phyloP scores from a whole-genome alignment of 2,797 vertebrate genomes.

The Rhinella marina region DNA sequence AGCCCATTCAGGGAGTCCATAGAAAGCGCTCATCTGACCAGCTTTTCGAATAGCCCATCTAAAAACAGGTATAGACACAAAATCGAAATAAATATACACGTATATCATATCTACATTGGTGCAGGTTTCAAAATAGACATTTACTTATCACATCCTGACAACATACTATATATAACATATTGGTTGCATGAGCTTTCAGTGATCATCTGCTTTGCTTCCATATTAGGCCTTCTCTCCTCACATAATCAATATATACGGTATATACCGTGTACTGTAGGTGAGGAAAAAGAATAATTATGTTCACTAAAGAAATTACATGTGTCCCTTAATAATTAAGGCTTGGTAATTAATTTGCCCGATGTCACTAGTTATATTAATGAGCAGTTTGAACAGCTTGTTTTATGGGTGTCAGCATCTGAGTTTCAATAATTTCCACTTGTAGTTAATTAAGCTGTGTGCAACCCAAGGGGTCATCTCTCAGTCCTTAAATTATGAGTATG shows the following conservation, averaged over 20 bases:
- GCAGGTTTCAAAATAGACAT: not conserved
- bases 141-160: not conserved
- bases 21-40: no score
- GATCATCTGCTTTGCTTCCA: not conserved
- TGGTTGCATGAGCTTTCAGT: not conserved
- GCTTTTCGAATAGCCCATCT: not conserved
- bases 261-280: not conserved
- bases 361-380: conserved; percentile 26
- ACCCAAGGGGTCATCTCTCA: not conserved
- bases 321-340: conserved; percentile 40
- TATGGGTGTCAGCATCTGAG: conserved; percentile 54
- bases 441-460: conserved; percentile 41
- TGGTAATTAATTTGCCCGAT: conserved; percentile 35
- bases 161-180: not conserved
- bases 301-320: conserved; percentile 27
- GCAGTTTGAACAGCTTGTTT: conserved; percentile 21
- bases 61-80: not conserved
- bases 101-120: not conserved
- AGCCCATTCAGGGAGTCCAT: no score
- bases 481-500: not conserved
- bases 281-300: conserved; percentile 17
- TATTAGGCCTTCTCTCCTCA: not conserved
- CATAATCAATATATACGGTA: not conserved
- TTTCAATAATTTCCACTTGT: conserved; percentile 13
- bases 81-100: no score